Percentiles rank a stretch among this genome's conserved stretches.
phyloP scores from a whole-genome alignment of 1,140 invertebrate species.

The Lanistes nyassanus region DNA sequence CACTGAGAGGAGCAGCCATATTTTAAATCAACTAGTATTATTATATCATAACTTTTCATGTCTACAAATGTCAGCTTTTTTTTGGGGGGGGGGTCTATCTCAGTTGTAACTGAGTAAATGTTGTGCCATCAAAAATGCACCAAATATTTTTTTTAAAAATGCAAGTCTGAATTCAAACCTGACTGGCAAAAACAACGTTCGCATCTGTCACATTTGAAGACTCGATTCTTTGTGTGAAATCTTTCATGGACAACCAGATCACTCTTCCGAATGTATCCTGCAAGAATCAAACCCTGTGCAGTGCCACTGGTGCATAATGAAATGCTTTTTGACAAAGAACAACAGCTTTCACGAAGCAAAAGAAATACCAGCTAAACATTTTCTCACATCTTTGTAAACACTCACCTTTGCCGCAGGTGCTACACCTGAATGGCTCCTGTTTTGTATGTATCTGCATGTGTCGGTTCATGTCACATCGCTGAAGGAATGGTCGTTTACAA shows the following conservation, averaged over 20 bases:
- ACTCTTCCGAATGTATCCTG: constrained; percentile 62
- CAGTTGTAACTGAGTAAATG: neutral
- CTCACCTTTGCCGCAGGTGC: constrained; percentile 55
- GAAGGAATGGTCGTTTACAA: constrained; percentile 60
- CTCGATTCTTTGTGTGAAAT: constrained; percentile 63
- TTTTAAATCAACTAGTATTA: neutral
- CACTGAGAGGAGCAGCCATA: too few species aligned
- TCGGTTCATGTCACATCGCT: constrained; percentile 62
- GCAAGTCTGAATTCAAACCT: constrained; percentile 39
- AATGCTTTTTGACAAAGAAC: too few species aligned
- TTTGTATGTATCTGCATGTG: constrained; percentile 61
- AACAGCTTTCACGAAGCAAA: too few species aligned
- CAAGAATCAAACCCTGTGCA: neutral
- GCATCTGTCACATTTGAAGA: constrained; percentile 59
- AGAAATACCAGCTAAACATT: neutral
- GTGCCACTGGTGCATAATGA: too few species aligned
- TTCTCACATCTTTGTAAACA: too few species aligned
- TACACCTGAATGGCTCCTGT: constrained; percentile 60
- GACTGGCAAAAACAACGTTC: constrained; percentile 63
- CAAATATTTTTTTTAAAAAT: neutral
- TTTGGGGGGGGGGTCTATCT: neutral
- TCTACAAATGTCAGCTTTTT: neutral
- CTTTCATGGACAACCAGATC: constrained; percentile 63
- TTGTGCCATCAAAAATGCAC: neutral
- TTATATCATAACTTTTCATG: neutral